A percentile compares a stretch with the other conserved stretches of the same genome.
These are phyloP conservation scores for Vimba vimba DNA, from an alignment of 2,113 vertebrate genomes.

Conservation along the genomic window DNA sequence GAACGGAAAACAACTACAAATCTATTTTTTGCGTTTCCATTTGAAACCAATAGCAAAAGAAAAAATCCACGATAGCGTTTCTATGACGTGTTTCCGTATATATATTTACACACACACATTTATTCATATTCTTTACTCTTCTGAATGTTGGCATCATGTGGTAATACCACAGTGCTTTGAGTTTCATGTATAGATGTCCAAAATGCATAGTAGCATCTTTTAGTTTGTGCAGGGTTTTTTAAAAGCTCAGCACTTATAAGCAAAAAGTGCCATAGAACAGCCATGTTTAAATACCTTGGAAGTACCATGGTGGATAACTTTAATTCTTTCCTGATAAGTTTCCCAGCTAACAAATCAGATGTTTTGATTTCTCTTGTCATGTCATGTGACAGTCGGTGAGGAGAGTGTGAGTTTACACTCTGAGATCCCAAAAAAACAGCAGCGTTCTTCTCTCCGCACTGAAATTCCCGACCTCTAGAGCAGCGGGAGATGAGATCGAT, in stretches of 20 bases:
- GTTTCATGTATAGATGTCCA: not conserved
- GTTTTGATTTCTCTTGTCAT: not conserved
- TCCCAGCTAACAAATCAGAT: not conserved
- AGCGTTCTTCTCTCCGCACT: not conserved
- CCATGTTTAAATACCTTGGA: not conserved
- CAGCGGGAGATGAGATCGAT: conserved; percentile 64
- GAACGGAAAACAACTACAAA: too few relatives aligned
- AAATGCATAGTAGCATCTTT: not conserved
- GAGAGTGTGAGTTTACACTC: not conserved
- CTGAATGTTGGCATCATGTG: not conserved
- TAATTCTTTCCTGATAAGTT: not conserved
- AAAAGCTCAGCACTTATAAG: not conserved
- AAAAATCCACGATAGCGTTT: too few relatives aligned
- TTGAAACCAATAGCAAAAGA: too few relatives aligned
- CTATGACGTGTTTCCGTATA: too few relatives aligned
- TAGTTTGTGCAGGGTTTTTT: not conserved
- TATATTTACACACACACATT: not conserved
- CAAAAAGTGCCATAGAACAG: not conserved
- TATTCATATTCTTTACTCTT: not conserved
- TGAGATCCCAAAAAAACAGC: not conserved
- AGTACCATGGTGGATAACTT: not conserved
- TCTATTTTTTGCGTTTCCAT: too few relatives aligned
- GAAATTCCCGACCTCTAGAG: conserved; percentile 55
- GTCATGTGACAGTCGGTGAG: not conserved
- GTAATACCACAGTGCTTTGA: not conserved